Conservation (phyloP, 1,140 invertebrate genomes). For the Papilio aristodemus region DNA sequence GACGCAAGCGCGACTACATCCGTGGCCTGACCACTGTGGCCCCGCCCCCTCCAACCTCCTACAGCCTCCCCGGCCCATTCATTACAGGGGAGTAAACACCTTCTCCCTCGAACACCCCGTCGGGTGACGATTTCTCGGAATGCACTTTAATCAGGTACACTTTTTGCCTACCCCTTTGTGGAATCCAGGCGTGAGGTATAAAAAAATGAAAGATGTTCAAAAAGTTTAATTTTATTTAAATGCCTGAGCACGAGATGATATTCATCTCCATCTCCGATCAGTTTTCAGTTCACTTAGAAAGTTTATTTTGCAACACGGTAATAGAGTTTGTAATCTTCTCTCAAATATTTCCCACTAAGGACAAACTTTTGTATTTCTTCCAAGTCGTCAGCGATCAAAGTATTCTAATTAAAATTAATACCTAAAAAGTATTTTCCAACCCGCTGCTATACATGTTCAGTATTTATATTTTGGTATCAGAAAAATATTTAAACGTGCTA, state of each 20-base stretch:
- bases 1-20: background rate
- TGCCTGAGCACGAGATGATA: background rate
- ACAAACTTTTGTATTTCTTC: background rate
- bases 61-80: background rate
- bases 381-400: background rate
- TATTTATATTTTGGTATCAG: no score
- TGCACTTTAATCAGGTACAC: background rate
- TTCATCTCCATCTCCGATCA: background rate
- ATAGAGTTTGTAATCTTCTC: background rate
- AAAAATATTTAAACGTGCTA: no score
- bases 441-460: no score
- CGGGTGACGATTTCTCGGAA: background rate
- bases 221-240: background rate
- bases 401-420: background rate
- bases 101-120: background rate
- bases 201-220: no score
- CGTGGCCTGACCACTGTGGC: background rate
- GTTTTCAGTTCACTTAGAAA: background rate
- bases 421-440: no score
- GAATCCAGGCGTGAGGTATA: no score
- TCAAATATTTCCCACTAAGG: background rate
- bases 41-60: no score
- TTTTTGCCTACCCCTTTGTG: no score
- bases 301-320: background rate
- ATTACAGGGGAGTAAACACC: background rate